Conservation (phyloP, 2,888 invertebrate genomes). For the Heliothis peltigera region DNA sequence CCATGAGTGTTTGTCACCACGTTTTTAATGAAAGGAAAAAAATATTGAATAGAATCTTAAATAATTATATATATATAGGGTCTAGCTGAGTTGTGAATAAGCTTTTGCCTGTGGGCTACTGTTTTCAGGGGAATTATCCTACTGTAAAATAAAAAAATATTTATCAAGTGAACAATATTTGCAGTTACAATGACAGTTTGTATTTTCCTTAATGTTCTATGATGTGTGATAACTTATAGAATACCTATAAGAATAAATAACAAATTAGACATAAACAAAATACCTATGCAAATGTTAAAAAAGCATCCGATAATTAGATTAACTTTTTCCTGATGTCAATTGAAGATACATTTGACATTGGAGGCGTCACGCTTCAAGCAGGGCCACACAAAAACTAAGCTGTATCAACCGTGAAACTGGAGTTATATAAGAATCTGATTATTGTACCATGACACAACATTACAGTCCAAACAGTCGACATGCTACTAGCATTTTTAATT, state of each 20-base stretch:
- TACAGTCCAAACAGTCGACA: conserved; percentile 68
- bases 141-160: no score
- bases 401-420: conserved; percentile 80
- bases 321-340: conserved; percentile 69
- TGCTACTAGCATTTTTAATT: conserved; percentile 74
- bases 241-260: no score
- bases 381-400: conserved; percentile 80
- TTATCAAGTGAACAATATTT: no score
- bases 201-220: no score
- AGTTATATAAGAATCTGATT: conserved; percentile 83
- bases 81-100: background rate
- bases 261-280: background rate
- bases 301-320: conserved; percentile 50
- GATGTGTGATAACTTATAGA: no score
- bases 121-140: no score
- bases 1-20: background rate
- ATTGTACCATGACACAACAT: conserved; percentile 80
- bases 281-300: conserved; percentile 21
- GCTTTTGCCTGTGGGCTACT: no score
- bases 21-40: background rate
- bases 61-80: background rate
- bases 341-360: conserved; percentile 77
- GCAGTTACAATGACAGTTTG: no score
- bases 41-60: background rate
- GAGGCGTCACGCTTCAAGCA: conserved; percentile 74